Evolutionary conservation across 2,113 vertebrate genomes (phyloP).

Genomic region (Apistogramma diplotaenia): DNA sequence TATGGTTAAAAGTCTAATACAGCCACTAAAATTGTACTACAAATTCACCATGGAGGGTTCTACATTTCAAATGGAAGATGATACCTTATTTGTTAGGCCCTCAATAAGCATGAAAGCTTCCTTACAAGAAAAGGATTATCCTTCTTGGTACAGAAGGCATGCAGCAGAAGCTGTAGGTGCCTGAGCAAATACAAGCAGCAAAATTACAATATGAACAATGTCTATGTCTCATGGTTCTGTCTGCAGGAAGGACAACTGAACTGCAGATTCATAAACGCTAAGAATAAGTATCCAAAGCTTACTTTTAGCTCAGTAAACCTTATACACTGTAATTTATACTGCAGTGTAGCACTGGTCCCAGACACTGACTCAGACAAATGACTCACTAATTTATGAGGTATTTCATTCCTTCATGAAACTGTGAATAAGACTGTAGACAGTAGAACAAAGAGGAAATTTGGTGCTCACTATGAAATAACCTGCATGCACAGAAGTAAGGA

Average conservation of each 20-base stretch:
- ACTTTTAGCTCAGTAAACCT: not conserved
- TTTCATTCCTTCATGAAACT: not conserved
- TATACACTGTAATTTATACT: not conserved
- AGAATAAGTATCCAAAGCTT: not conserved
- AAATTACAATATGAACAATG: not conserved
- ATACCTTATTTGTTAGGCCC: not conserved
- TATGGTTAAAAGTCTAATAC: not conserved
- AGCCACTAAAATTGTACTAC: not conserved
- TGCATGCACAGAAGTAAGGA: not conserved
- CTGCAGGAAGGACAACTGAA: too few relatives aligned
- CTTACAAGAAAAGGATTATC: not conserved
- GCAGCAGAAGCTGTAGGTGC: not conserved
- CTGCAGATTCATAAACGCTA: too few relatives aligned
- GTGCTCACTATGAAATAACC: not conserved
- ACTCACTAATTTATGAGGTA: constrained; percentile 5
- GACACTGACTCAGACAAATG: constrained; percentile 4
- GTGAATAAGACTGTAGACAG: not conserved
- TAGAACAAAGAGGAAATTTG: not conserved
- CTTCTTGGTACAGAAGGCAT: not conserved
- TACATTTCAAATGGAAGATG: not conserved
- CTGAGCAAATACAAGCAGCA: not conserved
- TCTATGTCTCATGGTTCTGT: too few relatives aligned
- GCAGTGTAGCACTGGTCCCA: not conserved
- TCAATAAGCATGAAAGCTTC: not conserved
- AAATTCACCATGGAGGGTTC: not conserved